phyloP scores from a whole-genome alignment of 2,888 invertebrate species.

The Campaea margaritaria region DNA sequence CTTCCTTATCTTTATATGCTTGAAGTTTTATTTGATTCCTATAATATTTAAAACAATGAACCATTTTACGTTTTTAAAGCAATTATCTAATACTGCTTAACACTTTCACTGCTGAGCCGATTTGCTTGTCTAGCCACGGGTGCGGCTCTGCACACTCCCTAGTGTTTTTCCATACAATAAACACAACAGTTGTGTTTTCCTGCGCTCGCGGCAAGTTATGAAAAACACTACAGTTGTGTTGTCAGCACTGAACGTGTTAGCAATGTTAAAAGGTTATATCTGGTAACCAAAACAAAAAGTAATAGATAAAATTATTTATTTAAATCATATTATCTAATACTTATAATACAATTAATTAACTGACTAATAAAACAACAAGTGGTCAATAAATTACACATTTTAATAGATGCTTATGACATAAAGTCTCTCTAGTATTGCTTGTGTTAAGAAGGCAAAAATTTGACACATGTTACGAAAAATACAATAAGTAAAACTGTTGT shows the following conservation, averaged over 20 bases:
- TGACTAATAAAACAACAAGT: conserved; percentile 60
- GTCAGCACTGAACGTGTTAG: too few relatives aligned
- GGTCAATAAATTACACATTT: conserved; percentile 63
- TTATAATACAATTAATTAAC: conserved; percentile 69
- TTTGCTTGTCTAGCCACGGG: too few relatives aligned
- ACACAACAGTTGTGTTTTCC: too few relatives aligned
- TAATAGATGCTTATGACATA: conserved; percentile 54
- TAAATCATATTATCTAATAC: conserved; percentile 67
- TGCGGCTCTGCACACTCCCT: too few relatives aligned
- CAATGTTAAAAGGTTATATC: too few relatives aligned
- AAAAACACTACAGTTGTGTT: too few relatives aligned
- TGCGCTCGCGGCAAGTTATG: too few relatives aligned
- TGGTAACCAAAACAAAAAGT: conserved; percentile 30
- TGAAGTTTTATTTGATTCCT: conserved; percentile 2
- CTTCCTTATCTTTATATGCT: conserved; percentile 1
- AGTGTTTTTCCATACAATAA: too few relatives aligned
- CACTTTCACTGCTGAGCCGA: too few relatives aligned
- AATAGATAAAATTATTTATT: conserved; percentile 71
- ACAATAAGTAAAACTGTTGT: conserved; percentile 2
- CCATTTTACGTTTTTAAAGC: too few relatives aligned
- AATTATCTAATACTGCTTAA: too few relatives aligned
- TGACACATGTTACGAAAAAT: conserved; percentile 20
- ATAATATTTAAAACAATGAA: too few relatives aligned
- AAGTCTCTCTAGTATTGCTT: conserved; percentile 33
- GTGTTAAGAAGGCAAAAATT: conserved; percentile 25